Conservation (phyloP, 1,140 invertebrate species). For the Formica selysi region DNA sequence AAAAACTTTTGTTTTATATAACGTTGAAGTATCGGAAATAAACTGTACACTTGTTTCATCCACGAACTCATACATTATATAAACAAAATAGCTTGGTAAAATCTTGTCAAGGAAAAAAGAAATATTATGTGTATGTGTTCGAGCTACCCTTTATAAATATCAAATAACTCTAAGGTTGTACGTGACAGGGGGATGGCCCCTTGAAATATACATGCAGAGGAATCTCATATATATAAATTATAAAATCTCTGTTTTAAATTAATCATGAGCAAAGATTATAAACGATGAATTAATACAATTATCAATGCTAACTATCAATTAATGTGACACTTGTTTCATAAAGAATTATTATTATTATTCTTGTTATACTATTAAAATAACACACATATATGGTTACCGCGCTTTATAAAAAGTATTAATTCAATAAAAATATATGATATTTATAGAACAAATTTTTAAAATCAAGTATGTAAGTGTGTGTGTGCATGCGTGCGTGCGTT, state of each 20-base stretch:
- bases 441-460: constrained; percentile 27
- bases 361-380: neutral
- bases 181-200: neutral
- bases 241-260: too few relatives aligned
- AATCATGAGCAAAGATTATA: too few relatives aligned
- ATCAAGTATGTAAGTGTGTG: neutral
- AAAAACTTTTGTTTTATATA: neutral
- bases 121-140: too few relatives aligned
- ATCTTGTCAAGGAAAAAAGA: neutral
- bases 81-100: neutral
- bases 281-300: neutral
- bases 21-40: neutral
- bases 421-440: neutral
- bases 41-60: neutral
- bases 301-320: neutral
- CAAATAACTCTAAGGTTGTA: neutral
- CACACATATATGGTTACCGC: neutral
- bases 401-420: neutral
- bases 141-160: neutral
- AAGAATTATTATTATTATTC: neutral
- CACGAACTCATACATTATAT: neutral
- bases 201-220: neutral
- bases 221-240: too few relatives aligned
- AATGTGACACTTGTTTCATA: neutral
- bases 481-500: too few relatives aligned